Base-by-base conservation (phyloP, 92 coral and sea anemone genomes). In the Phenganax stokvisi region DNA sequence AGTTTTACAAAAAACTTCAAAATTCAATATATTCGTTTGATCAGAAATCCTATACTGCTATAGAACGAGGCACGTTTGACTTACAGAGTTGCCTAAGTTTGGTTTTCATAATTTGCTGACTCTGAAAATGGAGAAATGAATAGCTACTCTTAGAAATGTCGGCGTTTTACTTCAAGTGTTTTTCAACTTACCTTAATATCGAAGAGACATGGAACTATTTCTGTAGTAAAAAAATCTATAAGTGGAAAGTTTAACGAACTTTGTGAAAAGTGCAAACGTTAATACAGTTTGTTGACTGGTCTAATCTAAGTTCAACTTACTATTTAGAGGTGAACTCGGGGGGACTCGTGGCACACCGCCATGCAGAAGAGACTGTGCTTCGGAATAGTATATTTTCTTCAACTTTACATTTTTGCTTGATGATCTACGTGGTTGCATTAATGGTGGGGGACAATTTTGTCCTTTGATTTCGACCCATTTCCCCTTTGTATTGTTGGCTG, bases 301-400 rank as follows among this genome's bases (percentile, higher is more conserved):
- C 47, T 7, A 13, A 57, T 4, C 37, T 51, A 12, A 16, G 1
- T 59, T 20, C 28, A 8, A 9, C 74, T 37, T 79, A 86, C 98
- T 93, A 67, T 85, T 82, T 7, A 87, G 86, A 71, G 99, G 99
- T 37, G 99, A 90, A 13, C 86, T 84, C 0, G 99, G 99, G 0
- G 99, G 99, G 25, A 90, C 99, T 65, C 89, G 83, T 28, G 99
- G 99, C 31, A 86, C 87, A 47, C 99, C 99, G 85, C 91, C 79
- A 88, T 87, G 53, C 67, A 69, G 84, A 56, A 86, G 85, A 11
- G 99, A 96, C 69, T 92, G 99, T 37, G 90, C 85, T 71, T 90
- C 92, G 51, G 99, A 96, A 30, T 92, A 81, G 82, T 90, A 96
- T 10, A 92, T 84, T 63, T 92, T 96, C 81, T 85, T 90, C 62